Conservation (phyloP, 2,797 vertebrate species). For the Chrysolophus pictus region DNA sequence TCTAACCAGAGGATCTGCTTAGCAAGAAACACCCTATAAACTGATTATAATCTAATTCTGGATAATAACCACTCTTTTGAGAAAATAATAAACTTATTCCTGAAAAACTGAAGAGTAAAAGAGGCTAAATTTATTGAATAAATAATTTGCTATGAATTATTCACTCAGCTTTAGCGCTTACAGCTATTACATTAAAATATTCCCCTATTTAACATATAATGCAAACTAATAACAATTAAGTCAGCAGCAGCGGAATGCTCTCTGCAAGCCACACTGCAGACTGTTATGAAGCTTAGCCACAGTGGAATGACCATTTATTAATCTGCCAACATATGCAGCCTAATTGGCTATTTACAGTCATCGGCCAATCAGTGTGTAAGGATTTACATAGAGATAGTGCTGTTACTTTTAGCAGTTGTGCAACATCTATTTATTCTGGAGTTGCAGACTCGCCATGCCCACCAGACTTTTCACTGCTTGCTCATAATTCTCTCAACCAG, state of each 20-base stretch:
- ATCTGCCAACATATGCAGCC: neutral
- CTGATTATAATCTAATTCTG: conserved; percentile 18
- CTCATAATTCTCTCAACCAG: neutral
- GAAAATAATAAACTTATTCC: conserved; percentile 32
- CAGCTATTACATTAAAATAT: conserved; percentile 55
- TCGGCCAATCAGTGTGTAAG: neutral
- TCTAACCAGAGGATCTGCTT: neutral
- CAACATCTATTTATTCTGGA: neutral
- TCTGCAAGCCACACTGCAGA: neutral
- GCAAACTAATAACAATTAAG: conserved; percentile 57
- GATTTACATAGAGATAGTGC: neutral
- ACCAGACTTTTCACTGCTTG: neutral
- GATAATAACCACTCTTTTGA: conserved; percentile 27
- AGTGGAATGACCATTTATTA: neutral
- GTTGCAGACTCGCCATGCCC: neutral
- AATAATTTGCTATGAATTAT: conserved; percentile 65
- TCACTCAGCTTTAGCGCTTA: neutral
- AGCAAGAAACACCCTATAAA: conserved; percentile 7
- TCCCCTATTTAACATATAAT: conserved; percentile 38
- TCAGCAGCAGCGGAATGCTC: neutral
- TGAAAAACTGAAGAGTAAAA: conserved; percentile 36
- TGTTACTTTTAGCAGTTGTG: neutral
- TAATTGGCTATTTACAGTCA: neutral
- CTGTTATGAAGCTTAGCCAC: neutral
- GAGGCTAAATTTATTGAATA: conserved; percentile 55